A percentile compares a stretch with the other conserved stretches of the same genome.
Conservation (phyloP, 2,888 invertebrate species). For the Dynastes grantii region DNA sequence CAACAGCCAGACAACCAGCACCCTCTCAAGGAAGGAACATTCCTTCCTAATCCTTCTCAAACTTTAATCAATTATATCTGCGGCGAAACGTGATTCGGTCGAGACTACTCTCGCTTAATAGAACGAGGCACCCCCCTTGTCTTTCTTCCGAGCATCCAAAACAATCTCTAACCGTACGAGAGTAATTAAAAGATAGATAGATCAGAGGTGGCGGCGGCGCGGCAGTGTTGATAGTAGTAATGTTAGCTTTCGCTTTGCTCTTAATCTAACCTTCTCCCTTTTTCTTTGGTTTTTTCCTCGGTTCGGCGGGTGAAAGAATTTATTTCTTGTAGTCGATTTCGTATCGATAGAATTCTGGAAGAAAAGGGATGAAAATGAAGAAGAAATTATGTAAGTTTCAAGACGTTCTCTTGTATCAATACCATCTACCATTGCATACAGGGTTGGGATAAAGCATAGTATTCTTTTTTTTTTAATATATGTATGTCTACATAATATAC, state of each 20-base stretch:
- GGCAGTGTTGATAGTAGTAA: neutral
- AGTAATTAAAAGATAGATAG: constrained; percentile 43
- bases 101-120: constrained; percentile 10
- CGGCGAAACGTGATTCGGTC: constrained; percentile 33
- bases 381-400: no score
- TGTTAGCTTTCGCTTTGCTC: neutral
- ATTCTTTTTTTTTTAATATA: no score
- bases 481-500: no score
- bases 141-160: neutral
- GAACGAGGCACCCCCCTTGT: neutral
- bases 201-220: constrained; percentile 15
- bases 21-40: constrained; percentile 34
- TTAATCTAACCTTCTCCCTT: neutral
- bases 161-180: constrained; percentile 20
- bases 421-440: no score
- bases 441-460: no score
- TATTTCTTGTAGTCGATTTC: neutral
- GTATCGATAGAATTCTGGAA: neutral
- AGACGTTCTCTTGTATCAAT: no score
- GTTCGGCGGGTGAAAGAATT: neutral
- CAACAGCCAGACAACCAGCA: neutral
- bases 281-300: neutral
- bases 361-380: no score
- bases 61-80: constrained; percentile 56
- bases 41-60: constrained; percentile 53